Evolutionary conservation across 2,888 invertebrate genomes (phyloP).

Genomic region (Nymphalis polychloros): DNA sequence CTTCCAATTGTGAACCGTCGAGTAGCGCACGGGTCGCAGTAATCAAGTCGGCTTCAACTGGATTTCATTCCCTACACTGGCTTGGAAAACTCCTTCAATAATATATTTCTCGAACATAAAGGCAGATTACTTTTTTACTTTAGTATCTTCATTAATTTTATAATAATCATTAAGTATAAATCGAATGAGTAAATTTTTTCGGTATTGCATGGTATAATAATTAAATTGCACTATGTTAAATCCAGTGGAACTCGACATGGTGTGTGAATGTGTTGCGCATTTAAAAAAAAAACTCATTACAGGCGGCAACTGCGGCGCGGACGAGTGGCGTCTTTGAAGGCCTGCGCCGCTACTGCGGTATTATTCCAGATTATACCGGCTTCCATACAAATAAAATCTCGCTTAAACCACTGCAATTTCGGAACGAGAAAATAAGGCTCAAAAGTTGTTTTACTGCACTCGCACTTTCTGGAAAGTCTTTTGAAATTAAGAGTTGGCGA

Average conservation of each 20-base stretch:
- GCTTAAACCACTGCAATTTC: conserved; percentile 80
- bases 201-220: conserved; percentile 37
- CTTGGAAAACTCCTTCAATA: conserved; percentile 56
- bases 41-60: conserved; percentile 77
- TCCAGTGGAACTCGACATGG: conserved; percentile 59
- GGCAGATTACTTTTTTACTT: conserved; percentile 42
- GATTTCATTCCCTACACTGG: conserved; percentile 70
- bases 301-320: conserved; percentile 73
- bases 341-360: conserved; percentile 75
- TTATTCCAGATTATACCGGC: conserved; percentile 80
- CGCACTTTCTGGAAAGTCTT: conserved; percentile 67
- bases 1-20: conserved; percentile 77
- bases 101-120: conserved; percentile 52
- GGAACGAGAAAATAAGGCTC: conserved; percentile 78
- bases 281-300: conserved; percentile 80
- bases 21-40: conserved; percentile 69
- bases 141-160: conserved; percentile 39
- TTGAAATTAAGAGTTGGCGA: conserved; percentile 52
- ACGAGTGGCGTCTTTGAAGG: conserved; percentile 80
- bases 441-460: conserved; percentile 75
- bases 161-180: conserved; percentile 35
- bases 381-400: conserved; percentile 81
- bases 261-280: conserved; percentile 76
- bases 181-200: conserved; percentile 42
- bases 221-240: conserved; percentile 52